Evolutionary conservation across 2,888 invertebrate genomes (phyloP), one percentile per base, ranked within the genome.

Genomic region (Mermis nigrescens): DNA sequence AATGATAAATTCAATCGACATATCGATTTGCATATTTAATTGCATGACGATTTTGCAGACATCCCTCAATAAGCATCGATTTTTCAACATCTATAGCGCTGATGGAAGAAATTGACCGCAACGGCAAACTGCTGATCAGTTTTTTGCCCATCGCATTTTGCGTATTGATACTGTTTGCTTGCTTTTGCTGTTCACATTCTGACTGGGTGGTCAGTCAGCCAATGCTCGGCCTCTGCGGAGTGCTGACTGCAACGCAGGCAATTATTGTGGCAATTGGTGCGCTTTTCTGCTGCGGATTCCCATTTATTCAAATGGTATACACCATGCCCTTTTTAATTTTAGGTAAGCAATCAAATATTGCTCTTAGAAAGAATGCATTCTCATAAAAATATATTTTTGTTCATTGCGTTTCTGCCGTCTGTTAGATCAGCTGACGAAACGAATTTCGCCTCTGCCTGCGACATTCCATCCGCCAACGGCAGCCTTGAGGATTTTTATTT

Each of bases 311-410:
- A 58, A 85, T 91, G 66, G 90, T 91, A 74, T 80, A 90, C 69
- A 91, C 90, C 1, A 90, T 91, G 27, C 91, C 91, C 2, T 90
- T 91, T 73, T 80, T 91, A 62, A 90, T 91, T 86, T 84, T 91
- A 68, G 90, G 91, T 90, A 77, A 83, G 81, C 76, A 12, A 12
- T 38, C n/a, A n/a, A n/a, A n/a, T n/a, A n/a, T n/a, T n/a, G n/a
- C n/a, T n/a, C n/a, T n/a, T n/a, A n/a, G n/a, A n/a, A n/a, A n/a
- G n/a, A n/a, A n/a, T n/a, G n/a, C n/a, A n/a, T n/a, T n/a, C n/a
- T n/a, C n/a, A n/a, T n/a, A n/a, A n/a, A n/a, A n/a, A n/a, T n/a
- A n/a, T n/a, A n/a, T n/a, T n/a, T n/a, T n/a, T n/a, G n/a, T n/a
- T n/a, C n/a, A n/a, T n/a, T n/a, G n/a, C n/a, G n/a, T n/a, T n/a